A percentile compares a stretch with the other conserved stretches of the same genome.
Evolutionary conservation across 2,113 vertebrate genomes (phyloP).

Genomic region (Taurulus bubalis): DNA sequence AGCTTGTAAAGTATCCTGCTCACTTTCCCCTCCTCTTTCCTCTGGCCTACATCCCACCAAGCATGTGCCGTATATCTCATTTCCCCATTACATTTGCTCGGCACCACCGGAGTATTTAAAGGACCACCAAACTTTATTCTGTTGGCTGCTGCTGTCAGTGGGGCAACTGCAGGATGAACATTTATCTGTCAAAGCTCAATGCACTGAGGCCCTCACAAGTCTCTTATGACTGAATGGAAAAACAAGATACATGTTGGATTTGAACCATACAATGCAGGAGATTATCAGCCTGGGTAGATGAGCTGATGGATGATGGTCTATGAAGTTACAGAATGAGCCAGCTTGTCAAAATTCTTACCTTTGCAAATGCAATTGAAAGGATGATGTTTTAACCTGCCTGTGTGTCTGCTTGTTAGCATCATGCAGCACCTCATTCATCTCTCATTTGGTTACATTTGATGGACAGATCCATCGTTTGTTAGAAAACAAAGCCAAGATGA

Average conservation of each 20-base stretch:
- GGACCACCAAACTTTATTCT: conserved; percentile 46
- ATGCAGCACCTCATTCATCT: neutral
- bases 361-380: conserved; percentile 10
- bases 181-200: conserved; percentile 47
- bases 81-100: conserved; percentile 58
- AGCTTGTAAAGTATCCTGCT: conserved; percentile 71
- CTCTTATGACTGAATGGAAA: conserved; percentile 43
- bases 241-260: conserved; percentile 19
- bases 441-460: conserved; percentile 6
- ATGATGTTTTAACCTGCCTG: conserved; percentile 15
- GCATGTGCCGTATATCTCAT: conserved; percentile 64
- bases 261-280: neutral
- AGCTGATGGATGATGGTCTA: conserved; percentile 6
- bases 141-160: conserved; percentile 42
- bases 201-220: conserved; percentile 1
- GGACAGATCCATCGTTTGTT: neutral
- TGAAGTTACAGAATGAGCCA: conserved; percentile 21
- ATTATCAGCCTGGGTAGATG: conserved; percentile 8
- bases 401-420: conserved; percentile 19
- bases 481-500: conserved; percentile 1
- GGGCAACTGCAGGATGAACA: conserved; percentile 25
- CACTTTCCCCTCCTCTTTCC: conserved; percentile 44
- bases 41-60: conserved; percentile 67
- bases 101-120: conserved; percentile 68
- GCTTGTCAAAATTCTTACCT: conserved; percentile 10